phyloP scores from a whole-genome alignment of 2,888 invertebrate species.

The Drosophila austrosaltans region DNA sequence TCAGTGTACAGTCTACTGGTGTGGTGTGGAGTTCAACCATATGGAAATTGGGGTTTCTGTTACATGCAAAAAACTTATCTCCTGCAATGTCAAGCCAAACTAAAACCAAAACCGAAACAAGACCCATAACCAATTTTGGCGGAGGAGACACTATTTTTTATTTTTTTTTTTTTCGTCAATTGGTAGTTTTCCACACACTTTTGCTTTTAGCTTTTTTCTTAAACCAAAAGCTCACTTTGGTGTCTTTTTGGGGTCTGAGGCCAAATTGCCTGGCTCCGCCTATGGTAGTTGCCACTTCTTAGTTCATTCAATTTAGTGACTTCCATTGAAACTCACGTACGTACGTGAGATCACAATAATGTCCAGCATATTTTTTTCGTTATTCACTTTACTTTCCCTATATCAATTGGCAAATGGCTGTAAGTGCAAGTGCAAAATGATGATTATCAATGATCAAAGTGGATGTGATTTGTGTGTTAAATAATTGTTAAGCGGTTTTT shows the following conservation, averaged over 20 bases:
- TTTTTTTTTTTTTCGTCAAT: background rate
- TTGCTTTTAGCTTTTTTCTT: background rate
- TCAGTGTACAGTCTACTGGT: conserved; percentile 39
- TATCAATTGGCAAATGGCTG: conserved; percentile 56
- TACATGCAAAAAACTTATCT: conserved; percentile 60
- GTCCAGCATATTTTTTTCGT: conserved; percentile 35
- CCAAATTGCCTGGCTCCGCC: background rate
- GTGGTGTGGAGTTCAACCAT: conserved; percentile 16
- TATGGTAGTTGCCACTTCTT: conserved; percentile 41
- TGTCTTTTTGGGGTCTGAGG: background rate
- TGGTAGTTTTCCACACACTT: conserved; percentile 5
- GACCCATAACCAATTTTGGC: conserved; percentile 26
- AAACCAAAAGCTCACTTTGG: conserved; percentile 35
- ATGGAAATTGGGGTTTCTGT: conserved; percentile 59
- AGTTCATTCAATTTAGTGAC: conserved; percentile 69
- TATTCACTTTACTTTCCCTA: conserved; percentile 60
- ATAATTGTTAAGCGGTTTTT: conserved; percentile 3
- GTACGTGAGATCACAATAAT: conserved; percentile 42
- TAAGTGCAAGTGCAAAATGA: conserved; percentile 31
- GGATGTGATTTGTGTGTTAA: conserved; percentile 31
- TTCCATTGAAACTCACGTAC: conserved; percentile 51
- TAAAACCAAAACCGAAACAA: conserved; percentile 23
- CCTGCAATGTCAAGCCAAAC: conserved; percentile 35
- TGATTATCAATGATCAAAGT: conserved; percentile 29
- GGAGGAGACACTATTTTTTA: conserved; percentile 6